Evolutionary conservation across 2,888 invertebrate species (phyloP).

Genomic region (Lasiommata megera): DNA sequence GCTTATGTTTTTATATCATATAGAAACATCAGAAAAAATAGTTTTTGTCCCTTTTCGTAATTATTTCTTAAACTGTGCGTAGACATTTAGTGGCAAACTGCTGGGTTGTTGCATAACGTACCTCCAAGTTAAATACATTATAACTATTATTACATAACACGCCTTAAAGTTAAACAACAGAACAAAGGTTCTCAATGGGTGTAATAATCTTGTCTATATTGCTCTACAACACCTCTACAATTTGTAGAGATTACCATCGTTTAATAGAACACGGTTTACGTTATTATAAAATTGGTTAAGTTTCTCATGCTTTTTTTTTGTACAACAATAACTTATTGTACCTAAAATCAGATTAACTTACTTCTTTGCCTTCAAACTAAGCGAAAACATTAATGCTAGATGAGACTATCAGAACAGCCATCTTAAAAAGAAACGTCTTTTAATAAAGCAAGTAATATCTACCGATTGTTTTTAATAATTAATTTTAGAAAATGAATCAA

Average conservation of each 20-base stretch:
- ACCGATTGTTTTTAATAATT: no score
- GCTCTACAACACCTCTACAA: background rate
- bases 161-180: background rate
- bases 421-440: no score
- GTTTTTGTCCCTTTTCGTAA: background rate
- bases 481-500: no score
- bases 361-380: no score
- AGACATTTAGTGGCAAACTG: no score
- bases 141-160: background rate
- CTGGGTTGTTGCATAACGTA: background rate
- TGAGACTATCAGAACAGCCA: no score
- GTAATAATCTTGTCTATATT: slow-evolving; percentile 2
- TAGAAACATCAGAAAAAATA: no score
- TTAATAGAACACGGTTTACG: slow-evolving; percentile 2
- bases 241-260: slow-evolving; percentile 1
- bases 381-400: no score
- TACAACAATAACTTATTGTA: no score
- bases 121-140: background rate
- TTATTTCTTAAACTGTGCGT: no score
- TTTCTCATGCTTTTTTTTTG: background rate
- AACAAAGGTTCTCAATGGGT: slow-evolving; percentile 7
- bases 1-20: no score
- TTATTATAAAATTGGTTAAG: background rate
- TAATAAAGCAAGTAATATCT: no score
- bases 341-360: background rate